These are phyloP conservation scores for Helobdella robusta DNA, from an alignment of 2,888 invertebrate species.

Conservation along the genomic window DNA sequence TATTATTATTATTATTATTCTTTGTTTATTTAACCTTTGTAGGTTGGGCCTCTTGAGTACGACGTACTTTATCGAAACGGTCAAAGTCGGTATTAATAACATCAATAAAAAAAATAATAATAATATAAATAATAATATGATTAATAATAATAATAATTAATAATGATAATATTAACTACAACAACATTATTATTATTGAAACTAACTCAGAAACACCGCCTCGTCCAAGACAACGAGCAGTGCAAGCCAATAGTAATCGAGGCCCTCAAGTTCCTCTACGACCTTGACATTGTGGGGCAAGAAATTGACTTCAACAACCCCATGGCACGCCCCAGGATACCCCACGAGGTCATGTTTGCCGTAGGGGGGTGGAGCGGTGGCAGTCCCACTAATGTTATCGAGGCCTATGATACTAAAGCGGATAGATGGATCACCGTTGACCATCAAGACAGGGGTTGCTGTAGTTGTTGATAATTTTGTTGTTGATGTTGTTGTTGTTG, in stretches of 20 bases:
- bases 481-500: too few relatives aligned
- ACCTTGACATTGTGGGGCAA: conserved; percentile 71
- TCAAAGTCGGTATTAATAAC: conserved; percentile 38
- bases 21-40: too few relatives aligned
- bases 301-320: conserved; percentile 56
- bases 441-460: conserved; percentile 31
- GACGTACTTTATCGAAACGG: conserved; percentile 78
- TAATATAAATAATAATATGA: not conserved
- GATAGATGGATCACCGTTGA: conserved; percentile 44
- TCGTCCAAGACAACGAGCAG: conserved; percentile 70
- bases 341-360: conserved; percentile 51
- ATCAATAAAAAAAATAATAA: not conserved
- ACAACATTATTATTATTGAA: not conserved
- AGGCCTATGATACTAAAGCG: conserved; percentile 48
- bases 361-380: conserved; percentile 60
- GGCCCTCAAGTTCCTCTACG: conserved; percentile 79
- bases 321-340: conserved; percentile 62
- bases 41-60: conserved; percentile 65
- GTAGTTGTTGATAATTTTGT: too few relatives aligned
- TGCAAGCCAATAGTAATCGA: conserved; percentile 81
- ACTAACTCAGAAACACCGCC: conserved; percentile 61
- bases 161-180: not conserved
- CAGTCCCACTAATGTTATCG: conserved; percentile 62
- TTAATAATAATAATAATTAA: not conserved
- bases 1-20: too few relatives aligned